Base-by-base conservation (phyloP, 2,888 invertebrate genomes). In the Drosophila dives region DNA sequence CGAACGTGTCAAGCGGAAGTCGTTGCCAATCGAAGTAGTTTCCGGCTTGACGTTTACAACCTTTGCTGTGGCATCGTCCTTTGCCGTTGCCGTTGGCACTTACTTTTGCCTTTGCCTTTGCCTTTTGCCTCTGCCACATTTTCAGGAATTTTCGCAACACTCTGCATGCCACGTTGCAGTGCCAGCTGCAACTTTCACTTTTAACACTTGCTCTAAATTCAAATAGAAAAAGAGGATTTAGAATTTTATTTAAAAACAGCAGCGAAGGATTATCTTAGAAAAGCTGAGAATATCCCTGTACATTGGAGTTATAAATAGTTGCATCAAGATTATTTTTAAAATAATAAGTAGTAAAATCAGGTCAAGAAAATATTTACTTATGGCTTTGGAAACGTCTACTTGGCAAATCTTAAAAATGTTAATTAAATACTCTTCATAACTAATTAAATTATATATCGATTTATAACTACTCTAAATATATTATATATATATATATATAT, bases 21-120 rank as follows among this genome's bases (percentile, higher is more conserved):
- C 91, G 91, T 91, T 89, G 91, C 90, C 92, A 92, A 92, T 92
- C 92, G 91, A 90, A 89, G 90, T 81, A 89, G 86, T 89, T 92
- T 92, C 92, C 92, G 91, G 86, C 84, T 75, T 81, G 77, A 71
- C 67, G 69, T 72, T 58, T 64, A 32, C 63, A 64, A 68, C 60
- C 50, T 68, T 73, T 78, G 67, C 77, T 72, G 75, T 55, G 77
- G 70, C 51, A 55, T 26, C 55, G 38, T 55, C 29, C 40, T 49
- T 65, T 23, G 63, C 64, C 32, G 34, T 29, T 38, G 38, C 11
- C 32, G 12, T 38, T 53, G 54, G 10, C 50, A 6, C 32, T 56
- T 20, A 38, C 38, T 26, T 10, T 34, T 55, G 64, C 55, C 38
- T 59, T 64, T 26, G 61, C 29, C 54, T 8, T 32, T 40, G 64